Percentiles rank a stretch among this genome's conserved stretches.
These are phyloP conservation scores for Polyploca ridens DNA, from an alignment of 2,888 invertebrate species.

Conservation along the genomic window DNA sequence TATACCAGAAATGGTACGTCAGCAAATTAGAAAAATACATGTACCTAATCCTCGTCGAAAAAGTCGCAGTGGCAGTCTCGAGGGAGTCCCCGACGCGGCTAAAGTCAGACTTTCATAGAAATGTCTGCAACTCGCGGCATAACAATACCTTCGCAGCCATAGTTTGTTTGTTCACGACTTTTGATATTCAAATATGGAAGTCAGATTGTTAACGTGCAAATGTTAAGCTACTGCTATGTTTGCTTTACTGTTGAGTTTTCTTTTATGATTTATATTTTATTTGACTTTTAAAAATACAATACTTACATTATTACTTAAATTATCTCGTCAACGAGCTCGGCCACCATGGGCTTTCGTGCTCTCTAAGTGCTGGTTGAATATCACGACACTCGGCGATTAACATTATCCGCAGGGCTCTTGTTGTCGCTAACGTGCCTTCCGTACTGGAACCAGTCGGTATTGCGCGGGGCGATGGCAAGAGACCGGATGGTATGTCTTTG, in stretches of 20 bases:
- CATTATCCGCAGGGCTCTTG: too few relatives aligned
- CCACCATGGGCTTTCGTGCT: too few relatives aligned
- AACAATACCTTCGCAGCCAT: slow-evolving; percentile 2
- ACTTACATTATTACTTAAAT: too few relatives aligned
- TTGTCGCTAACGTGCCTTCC: too few relatives aligned
- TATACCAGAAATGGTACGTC: not conserved
- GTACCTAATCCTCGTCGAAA: not conserved
- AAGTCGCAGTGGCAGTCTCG: not conserved
- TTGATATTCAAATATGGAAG: slow-evolving; percentile 24
- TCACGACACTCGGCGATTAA: too few relatives aligned
- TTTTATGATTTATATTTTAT: slow-evolving; percentile 1
- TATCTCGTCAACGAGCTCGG: too few relatives aligned
- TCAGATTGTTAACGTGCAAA: slow-evolving; percentile 5
- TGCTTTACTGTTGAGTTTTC: slow-evolving; percentile 4
- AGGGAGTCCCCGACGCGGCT: slow-evolving; percentile 1
- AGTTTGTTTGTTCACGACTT: slow-evolving; percentile 19
- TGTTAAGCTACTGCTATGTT: slow-evolving; percentile 4
- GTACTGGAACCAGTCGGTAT: too few relatives aligned
- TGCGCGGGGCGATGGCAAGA: too few relatives aligned
- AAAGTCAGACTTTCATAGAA: slow-evolving; percentile 1
- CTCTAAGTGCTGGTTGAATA: too few relatives aligned
- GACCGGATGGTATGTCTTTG: too few relatives aligned
- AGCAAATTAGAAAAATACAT: not conserved
- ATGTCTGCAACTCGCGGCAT: slow-evolving; percentile 7
- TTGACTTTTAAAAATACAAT: not conserved